Evolutionary conservation across 2,113 vertebrate genomes (phyloP).

Genomic region (Pundamilia nyererei): DNA sequence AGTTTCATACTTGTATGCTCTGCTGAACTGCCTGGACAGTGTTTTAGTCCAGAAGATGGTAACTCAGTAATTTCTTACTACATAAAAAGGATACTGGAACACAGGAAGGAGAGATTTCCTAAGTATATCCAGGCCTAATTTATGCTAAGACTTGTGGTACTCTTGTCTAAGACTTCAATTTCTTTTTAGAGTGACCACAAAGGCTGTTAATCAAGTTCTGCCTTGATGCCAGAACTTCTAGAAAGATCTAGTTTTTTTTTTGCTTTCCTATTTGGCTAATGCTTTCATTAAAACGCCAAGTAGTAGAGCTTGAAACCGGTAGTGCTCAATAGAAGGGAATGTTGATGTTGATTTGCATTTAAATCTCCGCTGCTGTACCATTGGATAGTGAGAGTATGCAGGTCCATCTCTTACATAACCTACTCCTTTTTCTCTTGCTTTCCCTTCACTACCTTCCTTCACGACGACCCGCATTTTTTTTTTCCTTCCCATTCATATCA

Average conservation of each 20-base stretch:
- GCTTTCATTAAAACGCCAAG: not conserved
- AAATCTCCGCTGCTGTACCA: slow-evolving; percentile 13
- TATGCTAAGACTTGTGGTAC: not conserved
- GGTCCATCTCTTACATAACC: slow-evolving; percentile 38
- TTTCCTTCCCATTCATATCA: not conserved
- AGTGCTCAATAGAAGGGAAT: slow-evolving; percentile 10
- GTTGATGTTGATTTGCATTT: slow-evolving; percentile 25
- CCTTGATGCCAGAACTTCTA: not conserved
- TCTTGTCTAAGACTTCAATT: not conserved
- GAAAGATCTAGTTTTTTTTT: not conserved
- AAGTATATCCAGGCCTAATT: not conserved
- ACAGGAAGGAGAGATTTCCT: not conserved
- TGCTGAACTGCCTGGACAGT: not conserved
- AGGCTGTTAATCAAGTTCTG: not conserved
- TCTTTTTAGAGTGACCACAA: not conserved
- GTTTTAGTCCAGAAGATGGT: not conserved
- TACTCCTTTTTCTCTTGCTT: not conserved
- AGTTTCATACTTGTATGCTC: not conserved
- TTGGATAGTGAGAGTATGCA: slow-evolving; percentile 3
- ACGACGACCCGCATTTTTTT: not conserved
- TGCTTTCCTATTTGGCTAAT: not conserved
- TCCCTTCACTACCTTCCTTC: not conserved
- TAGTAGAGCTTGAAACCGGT: not conserved
- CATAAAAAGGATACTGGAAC: not conserved
- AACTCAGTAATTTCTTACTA: not conserved